Conservation (phyloP, 2,797 vertebrate species). For the Pterois miles region DNA sequence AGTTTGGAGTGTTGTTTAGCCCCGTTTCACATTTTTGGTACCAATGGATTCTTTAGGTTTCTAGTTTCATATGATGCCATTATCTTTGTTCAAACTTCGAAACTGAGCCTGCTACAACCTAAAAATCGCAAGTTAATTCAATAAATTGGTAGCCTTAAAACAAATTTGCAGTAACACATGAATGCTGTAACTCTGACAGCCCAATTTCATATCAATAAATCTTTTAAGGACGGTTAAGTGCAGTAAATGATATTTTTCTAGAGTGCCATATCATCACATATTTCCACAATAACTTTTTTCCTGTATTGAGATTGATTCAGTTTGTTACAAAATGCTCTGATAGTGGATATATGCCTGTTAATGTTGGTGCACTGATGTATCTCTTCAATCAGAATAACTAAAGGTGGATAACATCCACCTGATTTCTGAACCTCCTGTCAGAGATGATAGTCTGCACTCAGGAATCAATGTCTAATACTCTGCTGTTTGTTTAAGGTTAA, state of each 20-base stretch:
- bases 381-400: background rate
- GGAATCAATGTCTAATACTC: background rate
- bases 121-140: too few relatives aligned
- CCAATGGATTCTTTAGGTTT: too few relatives aligned
- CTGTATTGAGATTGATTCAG: background rate
- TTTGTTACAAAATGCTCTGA: background rate
- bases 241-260: background rate
- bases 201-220: background rate
- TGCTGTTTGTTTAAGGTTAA: conserved; percentile 33
- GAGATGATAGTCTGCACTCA: background rate
- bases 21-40: too few relatives aligned
- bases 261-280: background rate
- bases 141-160: too few relatives aligned
- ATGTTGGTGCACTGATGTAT: background rate
- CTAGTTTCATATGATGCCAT: too few relatives aligned
- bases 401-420: background rate
- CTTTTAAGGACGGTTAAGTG: background rate
- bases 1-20: too few relatives aligned
- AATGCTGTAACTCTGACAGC: too few relatives aligned
- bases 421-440: conserved; percentile 5
- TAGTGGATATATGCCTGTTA: background rate
- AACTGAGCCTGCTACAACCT: too few relatives aligned
- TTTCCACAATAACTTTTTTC: background rate
- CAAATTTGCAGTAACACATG: too few relatives aligned
- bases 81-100: too few relatives aligned